A percentile compares a stretch with the other conserved stretches of the same genome.
These are phyloP conservation scores for Micropoecilia bifurca DNA, from an alignment of 2,797 vertebrate species.

Conservation along the genomic window DNA sequence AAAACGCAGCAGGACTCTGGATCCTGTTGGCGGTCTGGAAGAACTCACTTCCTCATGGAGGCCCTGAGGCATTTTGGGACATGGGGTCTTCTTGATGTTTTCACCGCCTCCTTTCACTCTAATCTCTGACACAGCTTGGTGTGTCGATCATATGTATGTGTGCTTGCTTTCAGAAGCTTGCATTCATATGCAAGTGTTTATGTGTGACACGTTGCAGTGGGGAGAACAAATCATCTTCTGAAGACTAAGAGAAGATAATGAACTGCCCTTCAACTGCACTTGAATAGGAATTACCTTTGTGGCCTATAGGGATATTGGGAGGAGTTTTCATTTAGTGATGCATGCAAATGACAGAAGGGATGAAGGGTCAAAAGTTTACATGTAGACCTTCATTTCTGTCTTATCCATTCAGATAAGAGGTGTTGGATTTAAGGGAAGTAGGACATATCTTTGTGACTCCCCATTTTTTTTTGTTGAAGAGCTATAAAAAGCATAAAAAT, in stretches of 20 bases:
- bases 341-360: constrained; percentile 23
- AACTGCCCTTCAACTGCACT: constrained; percentile 60
- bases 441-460: not conserved
- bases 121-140: constrained; percentile 31
- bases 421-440: constrained; percentile 1
- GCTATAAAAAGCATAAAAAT: not conserved
- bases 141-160: constrained; percentile 19
- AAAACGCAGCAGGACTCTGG: constrained; percentile 24
- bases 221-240: constrained; percentile 25
- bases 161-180: constrained; percentile 20
- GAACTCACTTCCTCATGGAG: constrained; percentile 53
- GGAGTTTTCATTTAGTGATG: constrained; percentile 25
- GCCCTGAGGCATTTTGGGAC: constrained; percentile 58
- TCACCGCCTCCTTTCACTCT: constrained; percentile 25
- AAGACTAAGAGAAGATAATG: constrained; percentile 46
- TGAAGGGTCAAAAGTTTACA: constrained; percentile 46
- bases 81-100: constrained; percentile 37
- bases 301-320: constrained; percentile 33
- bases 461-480: not conserved
- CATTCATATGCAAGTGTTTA: constrained; percentile 23
- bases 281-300: constrained; percentile 51
- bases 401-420: constrained; percentile 4
- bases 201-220: constrained; percentile 24
- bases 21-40: constrained; percentile 54
- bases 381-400: constrained; percentile 22